Conservation (phyloP, 35 echinoderm and acorn worm species). For the Anneissia japonica region DNA sequence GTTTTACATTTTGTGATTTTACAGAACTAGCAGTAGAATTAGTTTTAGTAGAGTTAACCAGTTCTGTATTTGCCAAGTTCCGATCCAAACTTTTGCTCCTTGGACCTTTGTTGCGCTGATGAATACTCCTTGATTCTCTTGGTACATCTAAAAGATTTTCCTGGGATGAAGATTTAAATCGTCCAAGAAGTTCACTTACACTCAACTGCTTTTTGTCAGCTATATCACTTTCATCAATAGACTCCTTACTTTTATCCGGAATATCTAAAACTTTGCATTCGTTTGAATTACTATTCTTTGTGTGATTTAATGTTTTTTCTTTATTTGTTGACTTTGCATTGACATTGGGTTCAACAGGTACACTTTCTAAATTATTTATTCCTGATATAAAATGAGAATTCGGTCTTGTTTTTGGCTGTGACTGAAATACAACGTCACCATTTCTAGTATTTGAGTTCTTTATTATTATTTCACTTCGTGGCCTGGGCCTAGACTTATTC, state of each 20-base stretch:
- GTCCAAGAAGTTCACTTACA: not conserved
- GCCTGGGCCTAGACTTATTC: not conserved
- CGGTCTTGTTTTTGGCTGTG: not conserved
- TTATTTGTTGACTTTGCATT: not conserved
- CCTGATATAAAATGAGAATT: conserved; percentile 1
- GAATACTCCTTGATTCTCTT: not conserved
- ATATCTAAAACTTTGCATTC: not conserved
- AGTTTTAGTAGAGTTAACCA: too few relatives aligned
- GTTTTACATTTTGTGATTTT: too few relatives aligned
- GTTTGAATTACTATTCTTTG: not conserved
- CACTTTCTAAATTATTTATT: not conserved
- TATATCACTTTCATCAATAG: not conserved
- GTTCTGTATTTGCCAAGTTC: not conserved
- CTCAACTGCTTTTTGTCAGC: not conserved
- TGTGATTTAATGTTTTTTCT: not conserved
- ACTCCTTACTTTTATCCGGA: not conserved
- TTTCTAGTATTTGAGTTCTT: not conserved
- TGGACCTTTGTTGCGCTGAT: not conserved
- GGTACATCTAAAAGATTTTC: not conserved
- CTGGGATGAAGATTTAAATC: not conserved
- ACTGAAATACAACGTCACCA: not conserved
- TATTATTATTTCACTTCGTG: not conserved
- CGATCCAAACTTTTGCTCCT: not conserved
- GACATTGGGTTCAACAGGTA: not conserved
- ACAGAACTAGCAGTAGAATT: too few relatives aligned